Evolutionary conservation across 1,140 invertebrate species (phyloP), one percentile per base, ranked within the genome.

Genomic region (Stegodyphus mimosarum): DNA sequence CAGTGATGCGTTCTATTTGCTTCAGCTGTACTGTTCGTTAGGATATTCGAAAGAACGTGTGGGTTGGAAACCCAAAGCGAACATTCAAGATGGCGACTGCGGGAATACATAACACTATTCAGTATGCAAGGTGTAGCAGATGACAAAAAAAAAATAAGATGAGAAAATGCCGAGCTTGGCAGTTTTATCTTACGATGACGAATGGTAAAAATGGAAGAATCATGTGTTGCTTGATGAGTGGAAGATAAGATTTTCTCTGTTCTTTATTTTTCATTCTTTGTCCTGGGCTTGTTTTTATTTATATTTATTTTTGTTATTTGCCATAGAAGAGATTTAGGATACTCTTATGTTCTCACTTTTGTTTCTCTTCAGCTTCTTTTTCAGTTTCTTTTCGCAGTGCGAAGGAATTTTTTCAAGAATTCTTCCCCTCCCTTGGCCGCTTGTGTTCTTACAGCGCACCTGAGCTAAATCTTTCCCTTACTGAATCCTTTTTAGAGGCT

Each of bases 171-270:
- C 77, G 18, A 55, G 70, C 50, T 60, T 70, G 67, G 77, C 77
- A 79, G 77, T 79, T 79, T 79, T 79, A 79, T 79, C 64, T 79
- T 71, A n/a, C 77, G 55, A 70, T 70, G 77, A 79, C 67, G 77
- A 79, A 79, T 79, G 66, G 55, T 67, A 79, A 52, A 79, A 79
- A 79, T 79, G 77, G 77, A 79, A 55, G 77, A 79, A 70, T 79
- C 77, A 79, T 79, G 77, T 79, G 77, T 79, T 52, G 77, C 77
- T 70, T 79, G 77, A 79, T 79, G 77, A 79, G 66, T 79, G 67
- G 6, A 60, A 55, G 77, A 70, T 70, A 79, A 69, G 67, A 79
- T 66, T 77, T 77, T 77, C 64, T 49, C 48, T 77, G 60, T 50
- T 66, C 67, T 18, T 67, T 67, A 33, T 33, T 33, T 33, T 33